Base-by-base conservation (phyloP, 2,113 vertebrate genomes). In the Gallinago paraguaiae region DNA sequence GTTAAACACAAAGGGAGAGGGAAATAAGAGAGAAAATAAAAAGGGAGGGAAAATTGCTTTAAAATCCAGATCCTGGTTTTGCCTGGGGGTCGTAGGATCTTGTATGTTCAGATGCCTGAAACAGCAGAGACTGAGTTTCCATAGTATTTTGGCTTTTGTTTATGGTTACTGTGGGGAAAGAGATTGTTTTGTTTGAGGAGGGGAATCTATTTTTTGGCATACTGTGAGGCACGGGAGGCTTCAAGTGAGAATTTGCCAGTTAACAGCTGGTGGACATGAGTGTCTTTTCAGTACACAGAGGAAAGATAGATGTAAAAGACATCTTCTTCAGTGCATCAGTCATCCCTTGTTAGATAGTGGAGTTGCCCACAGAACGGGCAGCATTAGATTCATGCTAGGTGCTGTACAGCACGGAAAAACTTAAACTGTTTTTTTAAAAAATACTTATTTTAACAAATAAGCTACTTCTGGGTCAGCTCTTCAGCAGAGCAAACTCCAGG, bases 31-130 rank as follows among this genome's bases (percentile, higher is more conserved):
- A 43, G 20, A 51, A 95, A 89, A 71, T 10, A n/a, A 63, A 87
- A 85, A 65, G 7, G 0, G 0, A 4, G 7, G 3, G 2, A 8
- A 54, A 54, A 18, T 5, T 25, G 5, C 61, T 59, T 92, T 43
- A 57, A 81, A 79, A 90, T 90, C 27, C 15, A 37, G 14, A 82
- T 76, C 41, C 24, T 64, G 9, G 1, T 50, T 90, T 90, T 93
- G 31, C 61, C 37, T 75, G 37, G 7, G 41, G 7, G 14, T 76
- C 23, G 45, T 18, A 82, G 13, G 16, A 51, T 48, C 57, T 88
- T 82, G 11, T 25, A 71, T 0, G 6, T 84, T 61, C 17, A 53
- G 9, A 5, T 28, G 13, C 23, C 64, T 81, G 46, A 41, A 82
- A 28, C 9, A 80, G 15, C 8, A 76, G 17, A 76, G 17, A 30